Evolutionary conservation across 2,113 vertebrate species (phyloP).

Genomic region (Eubucco bourcierii): DNA sequence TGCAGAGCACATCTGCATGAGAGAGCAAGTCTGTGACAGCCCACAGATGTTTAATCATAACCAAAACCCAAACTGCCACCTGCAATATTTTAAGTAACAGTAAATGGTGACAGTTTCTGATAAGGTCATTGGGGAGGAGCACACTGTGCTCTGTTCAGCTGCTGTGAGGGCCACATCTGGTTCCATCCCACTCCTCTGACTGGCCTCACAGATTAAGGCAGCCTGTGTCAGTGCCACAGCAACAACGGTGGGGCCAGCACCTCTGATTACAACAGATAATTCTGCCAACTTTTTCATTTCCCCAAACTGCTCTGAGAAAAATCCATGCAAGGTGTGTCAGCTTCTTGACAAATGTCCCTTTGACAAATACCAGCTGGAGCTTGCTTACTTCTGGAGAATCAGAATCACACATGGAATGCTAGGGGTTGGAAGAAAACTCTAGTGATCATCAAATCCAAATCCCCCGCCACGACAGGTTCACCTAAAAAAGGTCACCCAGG

Average conservation of each 20-base stretch:
- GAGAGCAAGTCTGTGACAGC: background rate
- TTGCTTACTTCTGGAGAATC: background rate
- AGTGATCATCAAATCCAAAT: too few relatives aligned
- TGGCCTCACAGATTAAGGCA: background rate
- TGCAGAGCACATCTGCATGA: background rate
- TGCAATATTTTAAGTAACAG: background rate
- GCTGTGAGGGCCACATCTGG: rapidly evolving
- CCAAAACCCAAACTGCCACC: background rate
- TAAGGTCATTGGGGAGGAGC: background rate
- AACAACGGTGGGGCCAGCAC: background rate
- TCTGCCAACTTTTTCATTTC: background rate
- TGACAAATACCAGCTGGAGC: background rate
- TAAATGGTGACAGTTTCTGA: background rate
- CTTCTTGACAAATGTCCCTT: background rate
- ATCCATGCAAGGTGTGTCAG: background rate
- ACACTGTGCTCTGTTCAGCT: background rate
- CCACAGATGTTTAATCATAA: background rate
- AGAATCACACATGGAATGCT: too few relatives aligned
- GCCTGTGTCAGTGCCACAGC: background rate
- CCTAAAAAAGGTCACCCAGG: too few relatives aligned
- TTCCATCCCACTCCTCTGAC: background rate
- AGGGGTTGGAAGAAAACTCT: too few relatives aligned
- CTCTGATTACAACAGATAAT: background rate
- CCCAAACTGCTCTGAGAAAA: background rate
- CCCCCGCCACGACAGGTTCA: too few relatives aligned